Evolutionary conservation across 1,140 invertebrate genomes (phyloP), one percentile per base, ranked within the genome.

Genomic region (Trachelipus rathkii): DNA sequence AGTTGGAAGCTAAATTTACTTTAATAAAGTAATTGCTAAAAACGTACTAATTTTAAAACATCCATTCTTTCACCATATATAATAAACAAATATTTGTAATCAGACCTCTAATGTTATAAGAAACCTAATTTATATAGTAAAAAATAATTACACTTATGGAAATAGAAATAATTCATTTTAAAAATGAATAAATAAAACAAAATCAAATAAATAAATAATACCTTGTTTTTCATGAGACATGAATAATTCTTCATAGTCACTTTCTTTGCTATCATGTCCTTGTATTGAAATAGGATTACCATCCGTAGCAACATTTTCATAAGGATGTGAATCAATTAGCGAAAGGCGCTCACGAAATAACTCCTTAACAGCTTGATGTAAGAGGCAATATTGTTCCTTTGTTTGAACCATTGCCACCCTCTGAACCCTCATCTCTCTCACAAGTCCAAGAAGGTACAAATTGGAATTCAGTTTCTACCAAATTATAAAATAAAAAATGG

Each of bases 351-450:
- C 87, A 81, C 85, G 83, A 82, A 89, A 89, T 44, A 89, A 81
- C 78, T 88, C 87, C 70, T 85, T 80, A 2, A 89, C 87, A 53
- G 88, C 88, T 82, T 85, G 83, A 82, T 88, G 86, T 44, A 88
- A 85, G 13, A 88, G 82, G 50, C 88, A 84, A 80, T 88, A 88
- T 78, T 88, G 87, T 76, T 88, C 87, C 77, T 86, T 86, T 7
- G 89, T 89, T 82, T 90, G 89, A 10, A 90, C 89, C 87, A 89
- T 89, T 4, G 89, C 88, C 69, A 89, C 87, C 76, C 89, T 82
- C 82, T 90, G 89, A 75, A 85, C 85, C 72, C 89, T 81, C 88
- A 91, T 88, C 10, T 86, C 84, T 71, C 85, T 83, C 10, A 90
- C 87, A 74, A 90, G 84, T 23, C 86, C 84, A 83, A 86, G 87